phyloP scores from a whole-genome alignment of 92 coral and sea anemone genomes.

The Actinostola sp. region DNA sequence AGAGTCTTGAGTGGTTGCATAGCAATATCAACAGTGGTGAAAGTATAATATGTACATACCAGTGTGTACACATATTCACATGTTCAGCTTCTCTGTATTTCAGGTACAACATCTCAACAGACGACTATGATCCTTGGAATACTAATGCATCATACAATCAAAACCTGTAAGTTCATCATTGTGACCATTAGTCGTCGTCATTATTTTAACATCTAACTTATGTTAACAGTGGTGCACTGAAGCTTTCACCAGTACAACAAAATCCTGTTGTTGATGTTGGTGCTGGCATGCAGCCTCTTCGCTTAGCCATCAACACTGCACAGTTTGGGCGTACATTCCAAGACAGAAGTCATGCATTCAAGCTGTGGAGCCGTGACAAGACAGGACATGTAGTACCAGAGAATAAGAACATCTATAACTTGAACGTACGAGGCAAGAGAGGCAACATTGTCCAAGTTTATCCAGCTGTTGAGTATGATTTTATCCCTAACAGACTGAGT shows the following conservation, averaged over 20 bases:
- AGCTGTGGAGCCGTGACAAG: conserved; percentile 59
- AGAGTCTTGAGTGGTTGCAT: too few species aligned
- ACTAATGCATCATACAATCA: conserved; percentile 78
- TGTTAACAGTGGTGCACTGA: conserved; percentile 38
- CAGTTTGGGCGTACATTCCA: conserved; percentile 98
- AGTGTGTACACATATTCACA: not conserved
- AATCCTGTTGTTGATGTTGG: conserved; percentile 91
- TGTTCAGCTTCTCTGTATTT: not conserved
- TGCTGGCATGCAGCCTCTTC: conserved; percentile 69
- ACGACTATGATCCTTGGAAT: conserved; percentile 89
- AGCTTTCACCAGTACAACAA: conserved; percentile 78
- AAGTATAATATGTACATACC: not conserved
- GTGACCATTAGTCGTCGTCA: not conserved
- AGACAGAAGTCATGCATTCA: conserved; percentile 88
- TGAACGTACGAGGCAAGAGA: conserved; percentile 96
- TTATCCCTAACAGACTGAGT: conserved; percentile 74
- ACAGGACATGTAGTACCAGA: conserved; percentile 36
- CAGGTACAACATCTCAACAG: conserved; percentile 96
- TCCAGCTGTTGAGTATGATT: conserved; percentile 98
- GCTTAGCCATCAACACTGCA: conserved; percentile 95
- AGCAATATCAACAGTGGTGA: too few species aligned
- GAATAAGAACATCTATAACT: conserved; percentile 66
- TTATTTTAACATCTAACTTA: not conserved
- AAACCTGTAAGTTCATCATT: conserved; percentile 67
- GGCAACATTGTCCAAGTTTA: conserved; percentile 92